Evolutionary conservation across 92 coral and sea anemone species (phyloP).

Genomic region (Muricea muricata): DNA sequence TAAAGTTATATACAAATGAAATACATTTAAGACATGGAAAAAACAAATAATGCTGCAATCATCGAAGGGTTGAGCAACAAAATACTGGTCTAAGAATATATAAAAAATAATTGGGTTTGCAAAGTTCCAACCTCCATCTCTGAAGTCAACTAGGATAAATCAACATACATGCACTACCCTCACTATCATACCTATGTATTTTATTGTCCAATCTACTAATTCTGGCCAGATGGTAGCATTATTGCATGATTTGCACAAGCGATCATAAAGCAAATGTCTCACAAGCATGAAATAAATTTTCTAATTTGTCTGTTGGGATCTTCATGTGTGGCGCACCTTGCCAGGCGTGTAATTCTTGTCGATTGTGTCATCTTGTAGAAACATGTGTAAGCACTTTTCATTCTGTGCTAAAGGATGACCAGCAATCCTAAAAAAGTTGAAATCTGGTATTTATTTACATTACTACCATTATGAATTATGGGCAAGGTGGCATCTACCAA

Average conservation of each 20-base stretch:
- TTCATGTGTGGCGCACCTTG: slow-evolving; percentile 84
- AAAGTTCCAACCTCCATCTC: too few species aligned
- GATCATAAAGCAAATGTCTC: not conserved
- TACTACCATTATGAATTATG: too few species aligned
- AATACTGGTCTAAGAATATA: not conserved
- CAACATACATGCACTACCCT: too few species aligned
- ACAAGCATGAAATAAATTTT: not conserved
- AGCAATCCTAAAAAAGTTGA: slow-evolving; percentile 73
- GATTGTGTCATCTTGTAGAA: slow-evolving; percentile 89
- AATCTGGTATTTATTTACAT: not conserved
- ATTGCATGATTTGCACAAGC: not conserved
- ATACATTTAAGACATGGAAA: too few species aligned
- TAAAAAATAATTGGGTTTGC: too few species aligned
- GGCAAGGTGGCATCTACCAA: not conserved
- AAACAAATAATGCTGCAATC: not conserved
- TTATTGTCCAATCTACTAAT: not conserved
- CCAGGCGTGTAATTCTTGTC: slow-evolving; percentile 98
- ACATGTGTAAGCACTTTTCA: slow-evolving; percentile 97
- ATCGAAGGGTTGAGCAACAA: not conserved
- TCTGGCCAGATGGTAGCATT: not conserved
- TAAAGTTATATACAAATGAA: not conserved
- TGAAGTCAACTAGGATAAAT: too few species aligned
- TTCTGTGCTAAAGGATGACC: slow-evolving; percentile 99
- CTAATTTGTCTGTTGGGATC: slow-evolving; percentile 13
- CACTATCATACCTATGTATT: too few species aligned